Evolutionary conservation across 2,888 invertebrate species (phyloP).

Genomic region (Xestoiulus laeticollis): DNA sequence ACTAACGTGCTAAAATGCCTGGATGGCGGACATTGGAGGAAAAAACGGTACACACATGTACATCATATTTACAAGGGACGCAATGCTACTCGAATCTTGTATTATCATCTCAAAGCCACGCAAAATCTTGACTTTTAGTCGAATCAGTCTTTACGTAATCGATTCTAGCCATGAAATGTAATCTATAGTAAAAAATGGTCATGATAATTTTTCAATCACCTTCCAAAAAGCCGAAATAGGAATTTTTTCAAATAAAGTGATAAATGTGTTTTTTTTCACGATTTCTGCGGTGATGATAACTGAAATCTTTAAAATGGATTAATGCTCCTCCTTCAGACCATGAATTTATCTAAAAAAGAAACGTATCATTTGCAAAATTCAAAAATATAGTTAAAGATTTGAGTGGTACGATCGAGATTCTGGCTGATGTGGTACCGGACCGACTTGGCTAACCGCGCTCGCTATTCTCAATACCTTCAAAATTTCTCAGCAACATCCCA

Average conservation of each 20-base stretch:
- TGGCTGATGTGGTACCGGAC: background rate
- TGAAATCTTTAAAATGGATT: background rate
- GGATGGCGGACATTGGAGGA: background rate
- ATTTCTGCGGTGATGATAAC: background rate
- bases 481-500: constrained; percentile 19
- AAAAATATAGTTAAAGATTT: background rate
- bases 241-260: too few relatives aligned
- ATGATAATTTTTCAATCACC: too few relatives aligned
- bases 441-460: background rate
- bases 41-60: constrained; percentile 42
- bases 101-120: background rate
- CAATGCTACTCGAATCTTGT: constrained; percentile 10
- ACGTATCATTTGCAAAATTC: background rate
- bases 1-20: constrained; percentile 35
- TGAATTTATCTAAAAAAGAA: background rate
- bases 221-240: too few relatives aligned
- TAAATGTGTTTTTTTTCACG: too few relatives aligned
- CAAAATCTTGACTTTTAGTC: background rate
- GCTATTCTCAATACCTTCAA: background rate
- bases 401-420: background rate
- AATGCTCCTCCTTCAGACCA: background rate
- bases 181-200: too few relatives aligned
- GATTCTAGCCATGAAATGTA: background rate
- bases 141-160: background rate
- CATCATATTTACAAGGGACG: constrained; percentile 40